Base-by-base conservation (phyloP, 2,888 invertebrate species). In the Cantharis lateralis region DNA sequence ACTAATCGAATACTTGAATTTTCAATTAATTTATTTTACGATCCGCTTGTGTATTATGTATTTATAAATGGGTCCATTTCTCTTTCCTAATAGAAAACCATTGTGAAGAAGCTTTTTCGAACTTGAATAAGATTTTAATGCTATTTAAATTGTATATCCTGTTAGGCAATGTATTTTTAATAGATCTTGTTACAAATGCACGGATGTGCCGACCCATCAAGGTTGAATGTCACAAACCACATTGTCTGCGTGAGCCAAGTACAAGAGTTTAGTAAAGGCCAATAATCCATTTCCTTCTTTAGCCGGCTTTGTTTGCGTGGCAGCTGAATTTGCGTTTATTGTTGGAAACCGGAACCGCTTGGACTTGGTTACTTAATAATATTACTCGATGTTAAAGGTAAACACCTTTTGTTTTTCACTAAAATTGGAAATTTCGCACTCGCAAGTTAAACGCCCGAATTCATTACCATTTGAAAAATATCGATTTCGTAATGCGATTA, bases 181-280 rank as follows among this genome's bases (percentile, higher is more conserved):
- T 74, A 72, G 74, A 78, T 78, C 78, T 24, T 75, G 78, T 78
- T 75, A 78, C 75, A 74, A 78, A 78, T 75, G 76, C 75, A 74
- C 72, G 78, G 78, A 78, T 78, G 76, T 78, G 76, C 72, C 78
- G 78, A 78, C 78, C 78, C 78, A 78, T 76, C 78, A 78, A 78
- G 76, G 78, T 78, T 78, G 78, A 78, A 78, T 76, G 78, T 76
- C 78, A 78, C 64, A 78, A 70, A 78, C 66, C 78, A 76, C 69
- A 71, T 71, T 74, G 74, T 76, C 71, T 78, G 68, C 72, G 70
- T 72, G 78, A 75, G 78, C 68, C 70, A 72, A 78, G 75, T 72
- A 66, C 24, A 66, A 66, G 64, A 66, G 64, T 48, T 48, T 48
- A 61, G 68, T 32, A 68, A 15, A 68, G 28, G 68, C 68, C 68